Evolutionary conservation across 2,113 vertebrate species (phyloP).

Genomic region (Uria lomvia): DNA sequence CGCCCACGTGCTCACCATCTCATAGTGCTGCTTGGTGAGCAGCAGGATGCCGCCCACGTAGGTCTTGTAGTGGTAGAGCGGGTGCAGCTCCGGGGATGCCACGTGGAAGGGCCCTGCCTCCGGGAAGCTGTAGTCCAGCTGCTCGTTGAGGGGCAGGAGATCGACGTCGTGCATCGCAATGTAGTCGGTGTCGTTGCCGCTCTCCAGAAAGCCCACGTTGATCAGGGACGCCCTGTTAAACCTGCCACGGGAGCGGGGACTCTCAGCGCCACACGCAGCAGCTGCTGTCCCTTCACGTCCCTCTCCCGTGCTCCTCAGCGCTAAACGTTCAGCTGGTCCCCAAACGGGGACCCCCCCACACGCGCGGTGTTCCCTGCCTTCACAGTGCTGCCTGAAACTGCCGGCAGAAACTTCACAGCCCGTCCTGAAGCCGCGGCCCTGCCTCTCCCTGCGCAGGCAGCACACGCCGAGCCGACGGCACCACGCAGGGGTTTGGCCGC

Average conservation of each 20-base stretch:
- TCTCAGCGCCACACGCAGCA: not conserved
- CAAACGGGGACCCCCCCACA: rapidly evolving
- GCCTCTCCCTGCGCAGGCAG: not conserved
- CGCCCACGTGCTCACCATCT: constrained; percentile 74
- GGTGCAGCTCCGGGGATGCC: constrained; percentile 94
- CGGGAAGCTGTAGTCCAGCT: constrained; percentile 91
- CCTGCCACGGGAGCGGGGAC: constrained; percentile 38
- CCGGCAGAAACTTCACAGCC: no score
- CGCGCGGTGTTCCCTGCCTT: rapidly evolving
- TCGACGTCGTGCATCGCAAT: constrained; percentile 98
- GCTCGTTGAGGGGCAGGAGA: constrained; percentile 90
- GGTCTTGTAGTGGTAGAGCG: constrained; percentile 95
- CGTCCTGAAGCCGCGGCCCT: not conserved
- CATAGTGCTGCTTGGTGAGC: constrained; percentile 92
- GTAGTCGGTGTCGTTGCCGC: constrained; percentile 93
- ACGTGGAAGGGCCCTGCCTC: constrained; percentile 91
- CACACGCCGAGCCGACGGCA: rapidly evolving
- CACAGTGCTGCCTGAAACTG: no score
- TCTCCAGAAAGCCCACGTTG: constrained; percentile 93
- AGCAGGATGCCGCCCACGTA: constrained; percentile 96
- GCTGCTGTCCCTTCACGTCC: not conserved
- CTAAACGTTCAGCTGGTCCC: rapidly evolving
- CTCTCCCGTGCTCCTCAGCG: not conserved
- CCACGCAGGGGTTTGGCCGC: rapidly evolving
- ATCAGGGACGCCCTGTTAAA: constrained; percentile 96